These are phyloP conservation scores for Anser brachyrhynchus DNA, from an alignment of 2,113 vertebrate genomes.

Conservation along the genomic window DNA sequence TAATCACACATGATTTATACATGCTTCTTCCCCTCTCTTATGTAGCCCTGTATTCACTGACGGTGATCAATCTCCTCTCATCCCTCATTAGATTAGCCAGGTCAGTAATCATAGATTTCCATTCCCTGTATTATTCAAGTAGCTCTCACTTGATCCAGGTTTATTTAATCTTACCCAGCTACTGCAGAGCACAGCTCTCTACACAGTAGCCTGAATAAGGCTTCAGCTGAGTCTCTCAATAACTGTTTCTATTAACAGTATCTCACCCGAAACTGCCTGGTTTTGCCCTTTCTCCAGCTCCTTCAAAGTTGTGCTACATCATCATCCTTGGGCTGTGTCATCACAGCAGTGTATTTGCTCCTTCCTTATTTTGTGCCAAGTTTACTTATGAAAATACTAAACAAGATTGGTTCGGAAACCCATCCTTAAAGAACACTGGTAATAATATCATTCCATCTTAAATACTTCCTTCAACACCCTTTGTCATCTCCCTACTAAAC, in stretches of 20 bases:
- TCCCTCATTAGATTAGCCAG: constrained; percentile 51
- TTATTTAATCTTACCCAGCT: constrained; percentile 5
- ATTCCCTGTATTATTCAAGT: constrained; percentile 3
- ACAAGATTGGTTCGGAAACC: background rate
- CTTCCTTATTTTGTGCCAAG: background rate
- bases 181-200: background rate
- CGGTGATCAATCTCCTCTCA: constrained; percentile 35
- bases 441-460: background rate
- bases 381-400: background rate
- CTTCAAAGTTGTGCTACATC: background rate
- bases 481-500: background rate
- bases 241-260: background rate
- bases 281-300: background rate
- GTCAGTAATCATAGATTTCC: constrained; percentile 48
- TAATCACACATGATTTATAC: background rate
- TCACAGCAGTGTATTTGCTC: background rate
- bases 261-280: background rate
- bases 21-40: background rate
- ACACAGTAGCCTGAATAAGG: background rate
- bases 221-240: background rate
- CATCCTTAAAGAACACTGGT: background rate
- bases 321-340: background rate
- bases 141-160: background rate
- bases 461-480: background rate
- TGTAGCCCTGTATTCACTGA: background rate